These are phyloP conservation scores for Lomographa bimaculata DNA, from an alignment of 2,888 invertebrate genomes.

Conservation along the genomic window DNA sequence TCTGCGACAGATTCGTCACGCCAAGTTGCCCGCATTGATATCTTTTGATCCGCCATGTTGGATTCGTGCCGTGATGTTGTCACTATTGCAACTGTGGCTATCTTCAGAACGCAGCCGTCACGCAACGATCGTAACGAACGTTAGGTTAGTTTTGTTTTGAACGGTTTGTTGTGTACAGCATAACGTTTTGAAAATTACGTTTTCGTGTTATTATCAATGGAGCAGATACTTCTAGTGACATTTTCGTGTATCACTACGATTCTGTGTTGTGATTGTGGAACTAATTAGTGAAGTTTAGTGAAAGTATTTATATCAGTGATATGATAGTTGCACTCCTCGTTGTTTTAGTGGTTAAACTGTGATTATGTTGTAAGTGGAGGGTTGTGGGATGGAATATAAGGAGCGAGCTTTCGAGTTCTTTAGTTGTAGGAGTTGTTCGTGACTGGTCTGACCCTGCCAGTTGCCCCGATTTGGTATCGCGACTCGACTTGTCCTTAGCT, in stretches of 20 bases:
- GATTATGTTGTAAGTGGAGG: constrained; percentile 22
- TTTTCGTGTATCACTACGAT: constrained; percentile 21
- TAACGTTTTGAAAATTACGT: constrained; percentile 20
- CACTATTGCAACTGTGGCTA: constrained; percentile 43
- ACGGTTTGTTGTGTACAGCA: constrained; percentile 42
- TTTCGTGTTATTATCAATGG: constrained; percentile 51
- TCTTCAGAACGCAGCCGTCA: constrained; percentile 62
- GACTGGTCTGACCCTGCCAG: constrained; percentile 16
- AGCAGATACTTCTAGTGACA: constrained; percentile 38
- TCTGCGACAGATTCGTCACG: constrained; percentile 23
- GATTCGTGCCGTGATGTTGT: constrained; percentile 45
- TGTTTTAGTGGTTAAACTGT: constrained; percentile 10
- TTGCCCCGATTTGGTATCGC: constrained; percentile 23
- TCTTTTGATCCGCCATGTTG: constrained; percentile 24
- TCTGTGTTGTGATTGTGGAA: constrained; percentile 24
- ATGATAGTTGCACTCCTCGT: constrained; percentile 51
- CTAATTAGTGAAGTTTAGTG: constrained; percentile 37
- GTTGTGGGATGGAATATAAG: constrained; percentile 22
- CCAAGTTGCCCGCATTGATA: constrained; percentile 39
- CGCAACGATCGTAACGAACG: constrained; percentile 62
- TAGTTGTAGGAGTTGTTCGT: constrained; percentile 2
- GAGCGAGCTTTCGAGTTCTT: neutral
- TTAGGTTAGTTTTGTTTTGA: constrained; percentile 73
- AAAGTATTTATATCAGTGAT: constrained; percentile 68
- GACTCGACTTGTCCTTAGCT: constrained; percentile 23